Conservation (phyloP, 2,888 invertebrate genomes). For the Tridacna crocea region DNA sequence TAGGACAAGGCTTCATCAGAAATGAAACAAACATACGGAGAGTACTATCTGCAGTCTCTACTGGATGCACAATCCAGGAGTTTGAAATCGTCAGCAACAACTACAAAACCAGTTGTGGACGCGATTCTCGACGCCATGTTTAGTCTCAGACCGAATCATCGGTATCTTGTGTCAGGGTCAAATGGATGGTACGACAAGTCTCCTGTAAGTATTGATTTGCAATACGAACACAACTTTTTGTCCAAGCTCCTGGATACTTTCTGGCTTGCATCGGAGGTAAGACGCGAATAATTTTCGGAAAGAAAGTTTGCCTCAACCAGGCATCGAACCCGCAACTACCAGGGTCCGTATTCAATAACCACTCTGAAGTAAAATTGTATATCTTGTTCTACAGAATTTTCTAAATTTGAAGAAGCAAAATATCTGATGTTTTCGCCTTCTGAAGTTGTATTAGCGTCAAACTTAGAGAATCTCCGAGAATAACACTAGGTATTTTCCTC, state of each 20-base stretch:
- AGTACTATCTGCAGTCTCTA: constrained; percentile 28
- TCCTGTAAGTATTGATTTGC: constrained; percentile 25
- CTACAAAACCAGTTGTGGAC: constrained; percentile 30
- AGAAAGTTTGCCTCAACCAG: no score
- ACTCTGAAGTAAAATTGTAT: no score
- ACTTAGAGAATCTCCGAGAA: no score
- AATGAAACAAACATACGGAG: constrained; percentile 39
- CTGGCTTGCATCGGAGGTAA: no score
- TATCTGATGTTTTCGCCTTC: no score
- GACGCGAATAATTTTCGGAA: not conserved
- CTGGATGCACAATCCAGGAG: constrained; percentile 18
- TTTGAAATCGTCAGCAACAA: not conserved
- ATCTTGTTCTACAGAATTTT: no score
- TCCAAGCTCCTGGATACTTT: not conserved
- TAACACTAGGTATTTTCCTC: no score
- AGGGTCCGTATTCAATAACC: no score
- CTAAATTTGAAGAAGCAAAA: no score
- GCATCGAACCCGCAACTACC: no score
- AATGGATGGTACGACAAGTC: constrained; percentile 33
- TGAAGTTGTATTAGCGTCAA: no score
- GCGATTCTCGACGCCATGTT: constrained; percentile 40
- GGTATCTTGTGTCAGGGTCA: constrained; percentile 35
- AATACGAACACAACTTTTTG: not conserved
- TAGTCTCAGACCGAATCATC: constrained; percentile 20
- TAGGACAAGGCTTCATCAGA: constrained; percentile 41